Base-by-base conservation (phyloP, 2,797 vertebrate genomes). In the Benthosema pterotum region DNA sequence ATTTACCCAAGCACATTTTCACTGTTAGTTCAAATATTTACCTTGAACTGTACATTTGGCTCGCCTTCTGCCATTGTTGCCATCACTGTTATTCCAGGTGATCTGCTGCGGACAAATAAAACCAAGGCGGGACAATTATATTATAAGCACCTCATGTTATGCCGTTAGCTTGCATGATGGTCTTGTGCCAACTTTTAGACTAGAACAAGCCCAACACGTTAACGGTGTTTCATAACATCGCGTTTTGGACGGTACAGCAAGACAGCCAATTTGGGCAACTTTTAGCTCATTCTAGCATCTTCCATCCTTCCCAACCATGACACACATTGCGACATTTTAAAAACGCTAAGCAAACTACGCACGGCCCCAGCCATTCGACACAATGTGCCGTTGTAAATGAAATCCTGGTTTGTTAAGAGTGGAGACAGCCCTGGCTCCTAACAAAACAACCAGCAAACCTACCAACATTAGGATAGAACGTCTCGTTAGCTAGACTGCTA, bases 1-100 rank as follows among this genome's bases (percentile, higher is more conserved):
- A 38, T 38, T 7, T 38, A 38, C 32, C 8, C 32, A 38, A 38
- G 32, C 32, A 38, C 32, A 38, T 9, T 38, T 38, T 38, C 9
- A 11, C 32, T 9, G 11, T 38, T 38, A 8, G 32, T 9, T 38
- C 8, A 52, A 45, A 52, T 3, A 12, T 52, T 78, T 71, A 92
- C 92, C 91, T 93, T 93, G 66, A 93, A 93, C 50, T 84, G 72
- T 43, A 85, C 84, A 55, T 81, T 75, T 22, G 77, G 79, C 52
- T 86, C 85, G 45, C 69, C 78, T 60, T 91, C 90, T 58, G 90
- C 88, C 91, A 77, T 93, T 46, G 60, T 80, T 79, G 69, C 53
- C 13, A 57, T 38, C 63, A 52, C 71, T 49, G 52, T 60, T 55
- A 19, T 38, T 38, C 11, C 61, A 58, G 63, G 28, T 71, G 65